A percentile compares a stretch with the other conserved stretches of the same genome.
phyloP scores from a whole-genome alignment of 2,888 invertebrate species.

The Pachycephus smyrnensis region DNA sequence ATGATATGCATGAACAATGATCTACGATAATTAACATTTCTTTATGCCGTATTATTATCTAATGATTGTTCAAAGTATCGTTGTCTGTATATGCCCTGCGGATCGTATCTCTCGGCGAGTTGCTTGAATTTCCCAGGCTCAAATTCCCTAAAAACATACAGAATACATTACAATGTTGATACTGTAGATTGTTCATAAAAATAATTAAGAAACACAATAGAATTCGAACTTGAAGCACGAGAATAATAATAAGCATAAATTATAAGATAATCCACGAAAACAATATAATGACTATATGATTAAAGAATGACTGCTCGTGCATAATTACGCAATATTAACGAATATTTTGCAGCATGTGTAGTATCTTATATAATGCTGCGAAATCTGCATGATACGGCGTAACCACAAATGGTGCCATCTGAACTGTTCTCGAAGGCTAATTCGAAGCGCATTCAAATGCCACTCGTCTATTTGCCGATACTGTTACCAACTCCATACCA shows the following conservation, averaged over 20 bases:
- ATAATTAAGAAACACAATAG: background rate
- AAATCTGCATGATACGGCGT: background rate
- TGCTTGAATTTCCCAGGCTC: constrained; percentile 41
- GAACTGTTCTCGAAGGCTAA: background rate
- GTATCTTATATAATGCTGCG: background rate
- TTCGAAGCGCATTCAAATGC: background rate
- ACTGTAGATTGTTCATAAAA: background rate
- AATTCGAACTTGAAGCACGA: background rate
- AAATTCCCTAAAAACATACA: constrained; percentile 41
- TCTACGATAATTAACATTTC: background rate
- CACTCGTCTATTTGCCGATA: background rate
- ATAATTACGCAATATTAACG: background rate
- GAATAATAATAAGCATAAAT: background rate
- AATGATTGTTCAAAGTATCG: constrained; percentile 41
- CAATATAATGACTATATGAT: background rate
- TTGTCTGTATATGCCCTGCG: constrained; percentile 41
- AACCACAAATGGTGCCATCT: background rate
- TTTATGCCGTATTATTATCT: constrained; percentile 30
- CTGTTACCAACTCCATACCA: background rate
- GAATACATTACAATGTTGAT: background rate
- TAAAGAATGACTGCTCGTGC: background rate
- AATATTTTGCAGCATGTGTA: background rate
- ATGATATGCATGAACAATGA: constrained; percentile 3
- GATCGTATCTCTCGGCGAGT: constrained; percentile 47
- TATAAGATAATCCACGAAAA: background rate